Base-by-base conservation (phyloP, 2,888 invertebrate species). In the Leptinotarsa rubiginosa region DNA sequence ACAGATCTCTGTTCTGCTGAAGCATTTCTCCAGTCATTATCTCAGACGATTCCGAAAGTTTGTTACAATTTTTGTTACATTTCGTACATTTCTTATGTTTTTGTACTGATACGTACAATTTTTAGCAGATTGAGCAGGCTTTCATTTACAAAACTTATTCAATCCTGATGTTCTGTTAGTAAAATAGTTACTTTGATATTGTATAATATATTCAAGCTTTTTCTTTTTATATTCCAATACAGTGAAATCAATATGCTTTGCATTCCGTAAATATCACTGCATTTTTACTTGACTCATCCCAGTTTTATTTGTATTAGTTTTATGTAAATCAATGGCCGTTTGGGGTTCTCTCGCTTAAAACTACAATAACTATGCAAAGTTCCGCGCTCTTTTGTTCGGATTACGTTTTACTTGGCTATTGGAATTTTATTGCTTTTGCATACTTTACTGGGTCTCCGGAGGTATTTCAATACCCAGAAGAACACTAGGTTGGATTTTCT, bases 341-440 rank as follows among this genome's bases (percentile, higher is more conserved):
- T 71, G n/a, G 72, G 68, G 72, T 71, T 70, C 66, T 65, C 66
- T 59, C 73, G 69, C 50, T 76, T 75, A 74, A 70, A 67, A 73
- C 69, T 76, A 71, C 76, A 75, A 76, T 74, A 75, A 76, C 76
- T 72, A 73, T 73, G 76, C 73, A 72, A 72, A 76, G 71, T 76
- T 74, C 50, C 54, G 69, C 62, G 62, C 72, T 75, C 72, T 77
- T 77, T 78, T 77, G 52, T 76, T 70, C 70, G 72, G 74, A 75
- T 75, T 77, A 76, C 77, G 75, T 78, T 76, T 77, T 79, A 74
- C 72, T 74, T 70, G 66, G 74, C 74, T 76, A 76, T 75, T 76
- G 76, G 77, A 76, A 79, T 77, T 79, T 77, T 79, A 79, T 79
- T 79, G 73, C 79, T 75, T 77, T 76, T 75, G 72, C 73, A 77